Percentiles rank a stretch among this genome's conserved stretches.
phyloP scores from a whole-genome alignment of 2,888 invertebrate species.

The Tipula lateralis region DNA sequence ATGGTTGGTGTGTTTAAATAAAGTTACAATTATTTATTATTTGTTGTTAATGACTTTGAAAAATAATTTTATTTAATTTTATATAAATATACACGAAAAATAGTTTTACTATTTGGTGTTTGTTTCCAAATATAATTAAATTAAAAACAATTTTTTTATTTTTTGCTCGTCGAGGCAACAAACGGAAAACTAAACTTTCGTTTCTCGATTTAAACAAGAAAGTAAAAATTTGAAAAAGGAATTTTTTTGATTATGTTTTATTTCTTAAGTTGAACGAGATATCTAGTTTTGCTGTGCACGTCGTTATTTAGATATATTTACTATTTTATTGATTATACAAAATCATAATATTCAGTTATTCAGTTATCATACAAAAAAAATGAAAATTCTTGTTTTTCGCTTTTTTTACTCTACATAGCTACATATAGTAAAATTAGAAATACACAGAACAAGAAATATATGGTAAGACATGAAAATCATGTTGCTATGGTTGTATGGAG shows the following conservation, averaged over 20 bases:
- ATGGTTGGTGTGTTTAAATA: not conserved
- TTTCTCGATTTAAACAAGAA: not conserved
- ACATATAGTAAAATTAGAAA: not conserved
- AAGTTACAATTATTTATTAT: conserved; percentile 7
- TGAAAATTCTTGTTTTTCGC: not conserved
- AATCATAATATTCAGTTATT: conserved; percentile 12
- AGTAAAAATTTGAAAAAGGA: not conserved
- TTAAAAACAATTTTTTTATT: not conserved
- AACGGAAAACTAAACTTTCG: not conserved
- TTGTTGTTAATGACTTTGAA: not conserved
- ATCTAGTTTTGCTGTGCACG: not conserved
- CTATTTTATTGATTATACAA: conserved; percentile 11
- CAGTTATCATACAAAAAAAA: not conserved
- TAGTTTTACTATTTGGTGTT: not conserved
- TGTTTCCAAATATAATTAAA: not conserved
- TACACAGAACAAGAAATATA: not conserved
- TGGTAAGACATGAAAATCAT: not conserved
- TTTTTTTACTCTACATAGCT: not conserved
- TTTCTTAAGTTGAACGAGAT: not conserved
- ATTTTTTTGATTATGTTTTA: not conserved
- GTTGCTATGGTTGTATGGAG: not conserved
- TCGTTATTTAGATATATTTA: not conserved
- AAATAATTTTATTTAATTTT: not conserved
- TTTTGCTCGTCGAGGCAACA: not conserved
- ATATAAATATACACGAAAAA: not conserved